These are phyloP conservation scores for Gymnosoma rotundatum DNA, from an alignment of 2,888 invertebrate species.

Conservation along the genomic window DNA sequence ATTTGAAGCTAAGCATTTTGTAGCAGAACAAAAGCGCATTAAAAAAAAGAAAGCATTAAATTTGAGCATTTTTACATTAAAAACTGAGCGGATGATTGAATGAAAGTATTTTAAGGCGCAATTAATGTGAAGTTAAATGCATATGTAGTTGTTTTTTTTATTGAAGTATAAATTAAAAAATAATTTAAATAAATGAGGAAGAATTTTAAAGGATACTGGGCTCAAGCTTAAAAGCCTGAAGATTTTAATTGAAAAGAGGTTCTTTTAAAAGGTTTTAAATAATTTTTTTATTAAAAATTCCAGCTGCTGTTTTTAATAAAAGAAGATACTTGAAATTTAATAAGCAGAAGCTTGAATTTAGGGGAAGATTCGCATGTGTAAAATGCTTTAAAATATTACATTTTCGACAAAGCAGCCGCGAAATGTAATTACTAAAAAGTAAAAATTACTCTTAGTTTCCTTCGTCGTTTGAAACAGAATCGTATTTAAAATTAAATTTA, in stretches of 20 bases:
- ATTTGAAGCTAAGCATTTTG: conserved; percentile 76
- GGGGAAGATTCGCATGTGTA: no score
- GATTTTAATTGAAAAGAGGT: no score
- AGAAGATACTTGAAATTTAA: no score
- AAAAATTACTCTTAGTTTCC: background rate
- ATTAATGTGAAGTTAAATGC: background rate
- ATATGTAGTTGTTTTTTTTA: no score
- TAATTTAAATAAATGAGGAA: background rate
- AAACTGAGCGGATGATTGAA: background rate
- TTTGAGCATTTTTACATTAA: background rate
- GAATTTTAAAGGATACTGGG: background rate
- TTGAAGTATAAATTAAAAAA: no score
- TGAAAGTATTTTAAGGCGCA: conserved; percentile 4
- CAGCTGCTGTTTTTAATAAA: no score
- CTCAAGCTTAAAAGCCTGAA: background rate
- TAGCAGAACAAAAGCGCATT: background rate
- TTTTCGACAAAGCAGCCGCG: no score
- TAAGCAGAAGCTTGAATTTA: no score
- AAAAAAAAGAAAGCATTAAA: conserved; percentile 13
- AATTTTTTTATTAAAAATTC: no score
- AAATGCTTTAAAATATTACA: no score
- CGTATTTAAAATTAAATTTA: background rate
- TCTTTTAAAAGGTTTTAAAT: no score
- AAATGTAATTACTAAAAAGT: background rate
- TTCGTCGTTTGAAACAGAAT: background rate